Evolutionary conservation across 2,888 invertebrate genomes (phyloP).

Genomic region (Tinea trinotella): DNA sequence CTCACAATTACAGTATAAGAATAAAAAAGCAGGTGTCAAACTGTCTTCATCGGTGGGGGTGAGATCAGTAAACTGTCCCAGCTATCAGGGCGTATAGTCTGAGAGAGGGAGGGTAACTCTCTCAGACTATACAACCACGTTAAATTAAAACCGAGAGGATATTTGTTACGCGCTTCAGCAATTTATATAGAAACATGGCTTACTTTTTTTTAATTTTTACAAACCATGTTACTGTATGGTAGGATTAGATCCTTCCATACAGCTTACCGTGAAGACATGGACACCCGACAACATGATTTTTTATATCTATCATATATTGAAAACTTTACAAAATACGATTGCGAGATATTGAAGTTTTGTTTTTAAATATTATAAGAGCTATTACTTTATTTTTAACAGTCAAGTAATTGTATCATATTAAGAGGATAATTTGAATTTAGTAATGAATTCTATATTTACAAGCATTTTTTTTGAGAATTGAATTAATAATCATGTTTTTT

Average conservation of each 20-base stretch:
- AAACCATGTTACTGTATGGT: conserved; percentile 26
- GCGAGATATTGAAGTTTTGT: not conserved
- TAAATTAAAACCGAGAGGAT: not conserved
- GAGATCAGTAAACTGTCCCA: conserved; percentile 62
- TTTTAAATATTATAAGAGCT: too few species aligned
- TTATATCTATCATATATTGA: not conserved
- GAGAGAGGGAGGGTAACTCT: conserved; percentile 40
- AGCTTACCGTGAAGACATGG: conserved; percentile 52
- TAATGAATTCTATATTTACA: too few species aligned
- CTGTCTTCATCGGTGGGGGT: conserved; percentile 47
- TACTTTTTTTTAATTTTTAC: conserved; percentile 27
- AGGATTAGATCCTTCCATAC: not conserved
- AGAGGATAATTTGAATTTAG: too few species aligned
- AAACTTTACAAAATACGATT: not conserved
- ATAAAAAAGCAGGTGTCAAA: conserved; percentile 44
- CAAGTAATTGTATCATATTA: too few species aligned
- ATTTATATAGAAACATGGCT: conserved; percentile 21
- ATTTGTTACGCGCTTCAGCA: not conserved
- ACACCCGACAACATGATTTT: conserved; percentile 34
- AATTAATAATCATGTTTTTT: too few species aligned
- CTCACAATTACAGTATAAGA: too few species aligned
- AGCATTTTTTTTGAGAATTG: too few species aligned
- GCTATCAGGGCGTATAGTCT: conserved; percentile 25
- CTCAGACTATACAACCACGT: conserved; percentile 32
- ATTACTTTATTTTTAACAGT: too few species aligned